phyloP scores from a whole-genome alignment of 2,888 invertebrate species.

The Lasius platythorax region DNA sequence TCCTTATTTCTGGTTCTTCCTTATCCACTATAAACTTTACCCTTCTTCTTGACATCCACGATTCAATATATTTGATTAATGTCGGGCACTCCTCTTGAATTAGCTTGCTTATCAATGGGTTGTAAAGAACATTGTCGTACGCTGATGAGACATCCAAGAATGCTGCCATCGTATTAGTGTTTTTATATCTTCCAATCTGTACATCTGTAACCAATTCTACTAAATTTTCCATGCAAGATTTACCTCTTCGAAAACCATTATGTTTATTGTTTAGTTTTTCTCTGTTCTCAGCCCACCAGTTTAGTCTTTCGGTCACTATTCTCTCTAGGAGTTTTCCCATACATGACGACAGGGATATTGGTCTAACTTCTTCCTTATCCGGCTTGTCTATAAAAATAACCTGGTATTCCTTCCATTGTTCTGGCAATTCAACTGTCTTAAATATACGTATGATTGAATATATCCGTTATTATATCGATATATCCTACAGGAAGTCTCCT shows the following conservation, averaged over 20 bases:
- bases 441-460: too few species aligned
- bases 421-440: neutral
- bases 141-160: neutral
- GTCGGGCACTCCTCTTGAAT: too few species aligned
- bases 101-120: too few species aligned
- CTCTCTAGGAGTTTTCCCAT: neutral
- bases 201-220: neutral
- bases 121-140: neutral
- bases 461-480: too few species aligned
- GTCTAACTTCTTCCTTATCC: neutral
- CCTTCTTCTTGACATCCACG: too few species aligned
- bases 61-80: too few species aligned
- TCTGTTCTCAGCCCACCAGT: neutral
- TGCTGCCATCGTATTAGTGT: neutral
- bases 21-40: too few species aligned
- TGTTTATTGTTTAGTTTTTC: neutral
- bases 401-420: neutral
- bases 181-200: neutral
- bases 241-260: neutral
- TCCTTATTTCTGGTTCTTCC: too few species aligned
- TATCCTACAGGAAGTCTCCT: too few species aligned
- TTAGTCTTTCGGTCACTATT: neutral
- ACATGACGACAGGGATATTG: neutral
- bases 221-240: neutral
- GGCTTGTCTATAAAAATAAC: neutral